These are phyloP conservation scores for Enteromius treurensis DNA, from an alignment of 2,797 vertebrate genomes.

Conservation along the genomic window DNA sequence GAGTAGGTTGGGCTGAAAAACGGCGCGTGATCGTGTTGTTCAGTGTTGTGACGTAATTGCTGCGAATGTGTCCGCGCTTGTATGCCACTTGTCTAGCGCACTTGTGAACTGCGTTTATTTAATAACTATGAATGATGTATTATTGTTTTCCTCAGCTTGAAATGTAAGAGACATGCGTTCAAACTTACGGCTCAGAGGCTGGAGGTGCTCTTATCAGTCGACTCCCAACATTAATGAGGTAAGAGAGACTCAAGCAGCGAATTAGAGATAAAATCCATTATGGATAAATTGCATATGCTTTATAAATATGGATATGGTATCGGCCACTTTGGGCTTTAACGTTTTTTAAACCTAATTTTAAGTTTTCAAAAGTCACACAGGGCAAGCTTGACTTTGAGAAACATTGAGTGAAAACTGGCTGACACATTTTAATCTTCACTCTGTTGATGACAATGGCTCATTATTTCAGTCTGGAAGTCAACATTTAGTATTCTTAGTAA, in stretches of 20 bases:
- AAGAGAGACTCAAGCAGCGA: slow-evolving; percentile 46
- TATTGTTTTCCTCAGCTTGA: slow-evolving; percentile 55
- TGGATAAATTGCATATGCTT: not conserved
- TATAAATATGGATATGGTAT: not conserved
- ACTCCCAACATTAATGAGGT: slow-evolving; percentile 67
- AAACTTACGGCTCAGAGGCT: slow-evolving; percentile 59
- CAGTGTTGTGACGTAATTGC: not conserved
- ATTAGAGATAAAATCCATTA: not conserved
- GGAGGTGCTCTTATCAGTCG: slow-evolving; percentile 55
- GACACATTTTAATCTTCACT: not conserved
- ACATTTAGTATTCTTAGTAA: not conserved
- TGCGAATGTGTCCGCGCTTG: not conserved
- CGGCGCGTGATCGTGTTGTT: not conserved
- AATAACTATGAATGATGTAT: slow-evolving; percentile 36
- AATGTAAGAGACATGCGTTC: slow-evolving; percentile 55
- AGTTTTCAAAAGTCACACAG: no score
- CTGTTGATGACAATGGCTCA: not conserved
- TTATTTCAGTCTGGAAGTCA: not conserved
- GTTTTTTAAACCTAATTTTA: not conserved
- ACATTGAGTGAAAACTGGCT: not conserved
- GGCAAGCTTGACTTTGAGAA: no score
- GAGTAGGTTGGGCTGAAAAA: slow-evolving; percentile 11
- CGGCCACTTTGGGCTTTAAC: not conserved
- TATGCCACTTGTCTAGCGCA: not conserved
- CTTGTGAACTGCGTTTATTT: slow-evolving; percentile 38